Base-by-base conservation (phyloP, 2,797 vertebrate species). In the Hephaestus fuliginosus region DNA sequence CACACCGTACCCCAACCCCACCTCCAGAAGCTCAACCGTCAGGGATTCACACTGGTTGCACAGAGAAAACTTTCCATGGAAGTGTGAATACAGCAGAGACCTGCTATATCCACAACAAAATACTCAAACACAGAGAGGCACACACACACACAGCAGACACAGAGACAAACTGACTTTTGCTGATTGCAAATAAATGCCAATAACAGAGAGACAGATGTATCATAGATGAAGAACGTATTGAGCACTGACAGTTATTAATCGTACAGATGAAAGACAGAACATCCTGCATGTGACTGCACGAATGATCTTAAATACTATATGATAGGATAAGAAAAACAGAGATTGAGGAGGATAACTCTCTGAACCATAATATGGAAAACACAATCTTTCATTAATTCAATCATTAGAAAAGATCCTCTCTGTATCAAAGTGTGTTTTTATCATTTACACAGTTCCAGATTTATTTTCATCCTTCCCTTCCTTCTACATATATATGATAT, bases 101-200 rank as follows among this genome's bases (percentile, higher is more conserved):
- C 56, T 84, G 91, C 85, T 87, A 91, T 71, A 84, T 86, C 76
- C 87, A 90, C 91, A 88, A 80, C 58, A 77, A 74, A 75, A 81
- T 49, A 71, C 63, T 84, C 71, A 68, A 66, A 86, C 78, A 84
- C 60, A 80, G 58, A 64, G 43, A 76, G 46, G 43, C 18, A 5
- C 43, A 65, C 25, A 65, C 52, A 28, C 30, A 33, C 30, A 33
- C 52, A 76, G 58, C 65, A 65, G 67, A 70, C 63, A 64, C 25
- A 51, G 9, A 76, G 80, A 74, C 56, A 8, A 11, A 78, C 52
- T 46, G 55, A 75, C 79, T 28, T 36, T 13, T 18, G 22, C 55
- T 60, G 9, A 75, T 49, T 77, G 30, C n/a, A 48, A 39, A 58
- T 14, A 58, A 62, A 76, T 66, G 18, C 18, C 51, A 57, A 44